phyloP scores from a whole-genome alignment of 2,888 invertebrate genomes.

The Phyto melanocephala region DNA sequence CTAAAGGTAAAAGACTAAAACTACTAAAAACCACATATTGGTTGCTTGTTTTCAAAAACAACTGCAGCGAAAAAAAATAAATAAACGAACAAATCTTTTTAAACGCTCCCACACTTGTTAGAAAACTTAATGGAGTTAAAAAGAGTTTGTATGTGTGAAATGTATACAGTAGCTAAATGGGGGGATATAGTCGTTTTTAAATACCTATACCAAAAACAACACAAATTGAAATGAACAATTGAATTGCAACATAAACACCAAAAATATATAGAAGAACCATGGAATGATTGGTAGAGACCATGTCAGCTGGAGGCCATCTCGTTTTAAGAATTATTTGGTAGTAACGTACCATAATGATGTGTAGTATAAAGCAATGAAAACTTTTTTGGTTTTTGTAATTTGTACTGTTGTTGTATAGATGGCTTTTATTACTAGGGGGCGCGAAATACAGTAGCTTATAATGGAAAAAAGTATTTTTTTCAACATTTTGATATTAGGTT shows the following conservation, averaged over 20 bases:
- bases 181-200: constrained; percentile 50
- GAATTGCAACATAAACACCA: constrained; percentile 22
- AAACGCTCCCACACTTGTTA: constrained; percentile 63
- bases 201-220: constrained; percentile 25
- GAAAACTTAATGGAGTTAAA: constrained; percentile 42
- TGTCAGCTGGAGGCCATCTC: constrained; percentile 66
- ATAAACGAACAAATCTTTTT: neutral
- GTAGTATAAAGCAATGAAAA: constrained; percentile 7
- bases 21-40: constrained; percentile 55
- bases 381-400: constrained; percentile 30
- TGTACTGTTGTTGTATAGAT: constrained; percentile 30
- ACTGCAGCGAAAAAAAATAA: neutral
- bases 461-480: constrained; percentile 9
- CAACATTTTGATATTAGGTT: neutral
- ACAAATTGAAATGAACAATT: constrained; percentile 50
- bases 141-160: constrained; percentile 42
- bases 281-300: constrained; percentile 61
- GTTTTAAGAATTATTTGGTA: constrained; percentile 66
- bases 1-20: constrained; percentile 13
- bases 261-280: constrained; percentile 5
- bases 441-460: constrained; percentile 65
- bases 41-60: constrained; percentile 28
- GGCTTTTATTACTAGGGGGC: constrained; percentile 61
- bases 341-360: constrained; percentile 61
- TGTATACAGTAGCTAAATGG: constrained; percentile 39